Base-by-base conservation (phyloP, 1,140 invertebrate genomes). In the Ridgeia piscesae region DNA sequence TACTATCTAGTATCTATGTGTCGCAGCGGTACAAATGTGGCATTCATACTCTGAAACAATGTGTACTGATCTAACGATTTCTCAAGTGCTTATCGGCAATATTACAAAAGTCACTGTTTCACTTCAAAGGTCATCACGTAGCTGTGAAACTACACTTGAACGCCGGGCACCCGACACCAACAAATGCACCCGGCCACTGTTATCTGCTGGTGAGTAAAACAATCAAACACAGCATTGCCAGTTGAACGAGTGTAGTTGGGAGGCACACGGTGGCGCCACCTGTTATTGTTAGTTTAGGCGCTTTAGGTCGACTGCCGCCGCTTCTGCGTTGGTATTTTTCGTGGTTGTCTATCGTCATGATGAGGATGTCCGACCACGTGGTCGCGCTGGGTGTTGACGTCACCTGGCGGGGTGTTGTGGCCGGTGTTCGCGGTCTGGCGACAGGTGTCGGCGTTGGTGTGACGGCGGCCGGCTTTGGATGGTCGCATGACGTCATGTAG, bases 321-420 rank as follows among this genome's bases (percentile, higher is more conserved):
- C 17, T 77, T 77, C 58, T 77, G 2, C 58, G 14, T 21, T 77
- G 58, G 58, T 14, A 77, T 21, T 17, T 77, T 21, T 77, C 58
- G 58, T 77, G 58, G 58, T 77, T 77, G 58, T 77, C 58, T 77
- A 77, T 77, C 58, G 58, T 77, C 58, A 77, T 77, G 58, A 77
- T 77, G 58, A 77, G 58, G 27, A 77, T 77, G 58, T 77, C 58
- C 27, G 58, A 77, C 58, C 58, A 77, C 2, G 58, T 77, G 17
- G 58, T 77, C 58, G 27, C 58, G 27, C 58, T 77, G 58, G 58
- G 58, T 21, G 58, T 77, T 21, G 58, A 77, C 14, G 58, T 17
- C 58, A 77, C 58, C 17, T 31, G 58, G 2, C 58, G 6, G 27
- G 48, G 8, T 11, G 17, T 77, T 77, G 58, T 31, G 14, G 11